Conservation (phyloP, 2,113 vertebrate species). For the Eulemur macaco region DNA sequence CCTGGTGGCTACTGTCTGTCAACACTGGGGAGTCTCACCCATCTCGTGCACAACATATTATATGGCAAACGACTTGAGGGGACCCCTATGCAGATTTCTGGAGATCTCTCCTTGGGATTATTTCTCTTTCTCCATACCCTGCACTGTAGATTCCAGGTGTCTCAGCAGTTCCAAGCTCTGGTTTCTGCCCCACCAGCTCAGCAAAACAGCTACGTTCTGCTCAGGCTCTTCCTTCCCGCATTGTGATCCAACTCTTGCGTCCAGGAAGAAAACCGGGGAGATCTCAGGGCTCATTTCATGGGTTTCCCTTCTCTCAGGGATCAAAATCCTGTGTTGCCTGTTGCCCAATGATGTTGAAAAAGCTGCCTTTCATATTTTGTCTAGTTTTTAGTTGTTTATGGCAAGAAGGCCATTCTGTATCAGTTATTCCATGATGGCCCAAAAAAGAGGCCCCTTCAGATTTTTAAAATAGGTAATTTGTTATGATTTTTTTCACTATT, state of each 20-base stretch:
- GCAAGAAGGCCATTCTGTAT: neutral
- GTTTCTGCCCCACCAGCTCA: neutral
- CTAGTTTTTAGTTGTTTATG: neutral
- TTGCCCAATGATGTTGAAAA: neutral
- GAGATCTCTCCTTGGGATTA: neutral
- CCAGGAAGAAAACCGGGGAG: neutral
- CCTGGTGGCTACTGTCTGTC: neutral
- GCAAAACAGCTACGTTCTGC: neutral
- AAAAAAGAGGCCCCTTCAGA: neutral
- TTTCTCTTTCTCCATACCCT: no score
- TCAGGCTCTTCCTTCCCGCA: neutral
- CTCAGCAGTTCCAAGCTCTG: neutral
- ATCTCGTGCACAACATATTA: neutral
- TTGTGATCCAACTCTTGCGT: neutral
- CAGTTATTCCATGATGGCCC: neutral
- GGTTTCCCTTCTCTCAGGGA: neutral
- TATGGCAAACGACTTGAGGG: neutral
- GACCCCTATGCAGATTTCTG: neutral
- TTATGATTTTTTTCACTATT: neutral
- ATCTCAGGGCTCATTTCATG: neutral
- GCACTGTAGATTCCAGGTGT: neutral
- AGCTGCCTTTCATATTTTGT: neutral
- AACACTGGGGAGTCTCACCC: neutral
- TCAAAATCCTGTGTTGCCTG: neutral
- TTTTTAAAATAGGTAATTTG: neutral